Evolutionary conservation across 2,888 invertebrate species (phyloP).

Genomic region (Julus scandinavius): DNA sequence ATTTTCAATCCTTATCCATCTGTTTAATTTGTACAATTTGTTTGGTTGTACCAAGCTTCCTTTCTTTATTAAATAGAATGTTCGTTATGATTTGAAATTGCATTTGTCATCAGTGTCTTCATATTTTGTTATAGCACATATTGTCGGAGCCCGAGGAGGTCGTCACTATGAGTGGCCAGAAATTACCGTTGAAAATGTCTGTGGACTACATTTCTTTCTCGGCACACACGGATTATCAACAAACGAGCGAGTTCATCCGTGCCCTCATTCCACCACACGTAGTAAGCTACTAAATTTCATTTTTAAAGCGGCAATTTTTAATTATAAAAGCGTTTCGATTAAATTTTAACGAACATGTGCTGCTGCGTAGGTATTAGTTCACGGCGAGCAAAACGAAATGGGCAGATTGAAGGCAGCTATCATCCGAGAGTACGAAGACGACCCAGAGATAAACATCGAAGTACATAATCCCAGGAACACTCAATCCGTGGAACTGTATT

Average conservation of each 20-base stretch:
- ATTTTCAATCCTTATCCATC: too few species aligned
- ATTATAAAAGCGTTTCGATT: background rate
- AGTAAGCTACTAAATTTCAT: conserved; percentile 68
- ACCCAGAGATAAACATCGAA: conserved; percentile 80
- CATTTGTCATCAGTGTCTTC: background rate
- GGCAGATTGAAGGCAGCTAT: conserved; percentile 92
- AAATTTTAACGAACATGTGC: background rate
- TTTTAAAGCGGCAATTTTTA: background rate
- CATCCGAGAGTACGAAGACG: conserved; percentile 91
- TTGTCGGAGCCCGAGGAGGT: conserved; percentile 98
- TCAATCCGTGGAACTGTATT: conserved; percentile 89
- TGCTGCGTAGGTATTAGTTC: conserved; percentile 81
- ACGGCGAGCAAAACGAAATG: conserved; percentile 99
- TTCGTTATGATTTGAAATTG: background rate
- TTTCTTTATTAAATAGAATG: too few species aligned
- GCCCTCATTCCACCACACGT: conserved; percentile 95
- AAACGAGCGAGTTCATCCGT: conserved; percentile 97
- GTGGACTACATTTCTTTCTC: conserved; percentile 99
- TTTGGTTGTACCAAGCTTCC: too few species aligned
- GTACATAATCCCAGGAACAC: conserved; percentile 98
- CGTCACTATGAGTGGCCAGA: conserved; percentile 93
- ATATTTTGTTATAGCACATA: conserved; percentile 73
- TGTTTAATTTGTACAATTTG: too few species aligned
- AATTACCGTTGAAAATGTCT: conserved; percentile 94
- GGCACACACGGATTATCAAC: conserved; percentile 97